Percentiles rank a stretch among this genome's conserved stretches.
phyloP scores from a whole-genome alignment of 2,797 vertebrate genomes.

The Leptoclinus maculatus region DNA sequence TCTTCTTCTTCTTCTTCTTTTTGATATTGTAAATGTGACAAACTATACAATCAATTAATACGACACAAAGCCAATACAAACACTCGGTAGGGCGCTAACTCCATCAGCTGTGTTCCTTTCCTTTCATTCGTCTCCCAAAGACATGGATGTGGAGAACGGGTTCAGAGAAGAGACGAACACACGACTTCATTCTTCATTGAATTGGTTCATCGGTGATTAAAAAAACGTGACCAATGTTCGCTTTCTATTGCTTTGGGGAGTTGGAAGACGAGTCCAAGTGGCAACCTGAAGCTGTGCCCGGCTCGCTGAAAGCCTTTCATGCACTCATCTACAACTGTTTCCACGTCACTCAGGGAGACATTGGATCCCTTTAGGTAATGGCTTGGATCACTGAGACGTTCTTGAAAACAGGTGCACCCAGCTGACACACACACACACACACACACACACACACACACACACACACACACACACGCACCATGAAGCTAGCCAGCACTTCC shows the following conservation, averaged over 20 bases:
- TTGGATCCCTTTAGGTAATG: no score
- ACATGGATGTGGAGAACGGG: constrained; percentile 7
- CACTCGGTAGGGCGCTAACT: constrained; percentile 48
- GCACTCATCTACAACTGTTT: not conserved
- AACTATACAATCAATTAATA: constrained; percentile 69
- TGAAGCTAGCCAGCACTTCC: not conserved
- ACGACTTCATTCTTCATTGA: not conserved
- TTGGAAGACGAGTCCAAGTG: not conserved
- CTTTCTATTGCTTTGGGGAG: not conserved
- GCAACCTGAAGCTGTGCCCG: no score
- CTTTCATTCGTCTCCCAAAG: constrained; percentile 33
- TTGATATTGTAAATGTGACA: constrained; percentile 62
- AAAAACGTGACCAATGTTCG: not conserved
- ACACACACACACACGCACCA: no score
- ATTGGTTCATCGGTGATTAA: not conserved
- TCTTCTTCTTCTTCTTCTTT: no score
- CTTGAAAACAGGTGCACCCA: no score
- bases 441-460: no score
- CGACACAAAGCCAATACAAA: constrained; percentile 52
- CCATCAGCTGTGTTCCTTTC: constrained; percentile 64
- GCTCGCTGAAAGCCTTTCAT: no score
- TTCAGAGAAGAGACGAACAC: constrained; percentile 33
- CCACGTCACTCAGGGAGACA: not conserved
- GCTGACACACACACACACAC: no score
- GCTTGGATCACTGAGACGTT: no score